Conservation (phyloP, 2,888 invertebrate species). For the Unio pictorum region DNA sequence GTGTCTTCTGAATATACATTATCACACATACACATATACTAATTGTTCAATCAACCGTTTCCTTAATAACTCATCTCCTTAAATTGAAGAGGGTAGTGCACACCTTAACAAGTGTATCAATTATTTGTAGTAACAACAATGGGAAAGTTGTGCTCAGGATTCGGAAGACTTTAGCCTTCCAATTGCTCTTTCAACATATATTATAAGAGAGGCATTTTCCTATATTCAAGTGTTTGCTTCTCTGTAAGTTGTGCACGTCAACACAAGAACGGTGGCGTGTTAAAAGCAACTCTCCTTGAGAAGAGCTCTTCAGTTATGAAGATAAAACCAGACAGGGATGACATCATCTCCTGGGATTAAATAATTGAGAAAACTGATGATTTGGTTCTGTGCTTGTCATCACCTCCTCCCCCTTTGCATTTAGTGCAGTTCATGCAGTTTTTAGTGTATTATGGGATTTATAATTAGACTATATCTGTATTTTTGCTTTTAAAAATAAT, state of each 20-base stretch:
- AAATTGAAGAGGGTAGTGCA: slow-evolving; percentile 9
- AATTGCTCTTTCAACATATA: slow-evolving; percentile 28
- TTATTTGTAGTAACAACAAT: slow-evolving; percentile 5
- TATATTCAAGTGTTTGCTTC: slow-evolving; percentile 10
- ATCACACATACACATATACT: too few relatives aligned
- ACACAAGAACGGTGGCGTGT: slow-evolving; percentile 11
- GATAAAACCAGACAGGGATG: slow-evolving; percentile 15
- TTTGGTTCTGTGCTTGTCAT: slow-evolving; percentile 15
- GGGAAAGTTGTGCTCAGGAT: slow-evolving; percentile 17
- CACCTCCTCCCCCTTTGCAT: slow-evolving; percentile 11
- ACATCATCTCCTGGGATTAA: slow-evolving; percentile 25
- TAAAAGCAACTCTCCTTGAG: background rate
- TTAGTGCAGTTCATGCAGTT: slow-evolving; percentile 9
- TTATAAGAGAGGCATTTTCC: slow-evolving; percentile 14
- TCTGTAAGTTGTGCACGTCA: slow-evolving; percentile 10
- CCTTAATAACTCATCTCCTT: slow-evolving; percentile 3
- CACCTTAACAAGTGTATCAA: slow-evolving; percentile 8
- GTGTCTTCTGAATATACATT: too few relatives aligned
- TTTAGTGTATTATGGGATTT: slow-evolving; percentile 5
- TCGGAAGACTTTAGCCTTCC: slow-evolving; percentile 16
- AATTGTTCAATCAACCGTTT: background rate
- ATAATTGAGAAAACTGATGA: slow-evolving; percentile 11
- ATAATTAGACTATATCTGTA: slow-evolving; percentile 3
- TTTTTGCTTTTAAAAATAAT: background rate
- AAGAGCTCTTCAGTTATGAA: slow-evolving; percentile 16